Conservation (phyloP, 2,113 vertebrate species). For the Struthidea cinerea region DNA sequence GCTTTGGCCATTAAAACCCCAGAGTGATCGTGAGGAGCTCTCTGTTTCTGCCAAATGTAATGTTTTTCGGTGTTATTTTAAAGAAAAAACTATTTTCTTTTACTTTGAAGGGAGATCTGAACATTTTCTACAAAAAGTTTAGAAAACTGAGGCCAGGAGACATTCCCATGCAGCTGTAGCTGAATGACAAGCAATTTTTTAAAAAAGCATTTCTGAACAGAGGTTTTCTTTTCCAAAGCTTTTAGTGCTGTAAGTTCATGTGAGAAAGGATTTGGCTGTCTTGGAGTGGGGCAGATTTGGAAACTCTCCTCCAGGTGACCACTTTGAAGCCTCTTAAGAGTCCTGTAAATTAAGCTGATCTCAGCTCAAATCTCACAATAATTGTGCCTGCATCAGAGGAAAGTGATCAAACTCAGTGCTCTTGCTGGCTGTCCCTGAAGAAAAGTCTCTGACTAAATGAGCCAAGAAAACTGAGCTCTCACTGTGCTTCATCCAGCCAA, state of each 20-base stretch:
- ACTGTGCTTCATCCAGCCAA: not conserved
- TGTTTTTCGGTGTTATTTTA: fast-evolving
- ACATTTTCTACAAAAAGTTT: not conserved
- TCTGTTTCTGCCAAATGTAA: not conserved
- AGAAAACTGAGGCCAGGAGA: not conserved
- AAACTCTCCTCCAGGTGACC: not conserved
- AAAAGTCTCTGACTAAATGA: conserved; percentile 25
- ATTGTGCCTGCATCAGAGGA: not conserved
- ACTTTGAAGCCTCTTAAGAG: not conserved
- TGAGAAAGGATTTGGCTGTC: not conserved
- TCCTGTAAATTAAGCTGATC: not conserved
- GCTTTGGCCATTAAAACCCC: not conserved
- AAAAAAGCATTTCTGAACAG: not conserved
- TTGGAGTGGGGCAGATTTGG: not conserved
- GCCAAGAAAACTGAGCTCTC: conserved; percentile 6
- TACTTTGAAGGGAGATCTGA: not conserved
- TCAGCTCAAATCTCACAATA: not conserved
- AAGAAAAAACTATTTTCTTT: not conserved
- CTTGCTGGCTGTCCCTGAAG: conserved; percentile 12
- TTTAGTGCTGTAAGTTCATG: not conserved
- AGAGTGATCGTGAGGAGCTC: not conserved
- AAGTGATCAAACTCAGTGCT: not conserved
- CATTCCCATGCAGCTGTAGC: not conserved
- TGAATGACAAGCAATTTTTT: not conserved
- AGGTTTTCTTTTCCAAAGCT: not conserved